Base-by-base conservation (phyloP, 2,113 vertebrate genomes). In the Oenanthe melanoleuca region DNA sequence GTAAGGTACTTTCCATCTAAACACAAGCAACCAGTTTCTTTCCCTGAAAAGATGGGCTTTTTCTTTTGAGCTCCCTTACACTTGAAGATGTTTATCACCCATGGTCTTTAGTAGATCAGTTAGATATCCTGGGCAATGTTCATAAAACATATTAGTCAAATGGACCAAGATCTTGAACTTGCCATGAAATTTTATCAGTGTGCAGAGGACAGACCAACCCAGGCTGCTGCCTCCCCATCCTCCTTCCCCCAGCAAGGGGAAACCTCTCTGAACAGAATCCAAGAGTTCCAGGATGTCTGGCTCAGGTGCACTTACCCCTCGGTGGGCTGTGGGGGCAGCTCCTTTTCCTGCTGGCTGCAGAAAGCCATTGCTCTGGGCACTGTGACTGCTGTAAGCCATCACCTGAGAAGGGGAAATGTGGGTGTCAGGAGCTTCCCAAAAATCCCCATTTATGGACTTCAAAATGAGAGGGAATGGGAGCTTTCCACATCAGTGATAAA, bases 321-420 rank as follows among this genome's bases (percentile, higher is more conserved):
- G 97, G 92, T 98, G 98, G 14, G 96, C 65, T 40, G 95, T 4
- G 24, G 98, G 55, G 50, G 92, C 81, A 45, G 98, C 97, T 84
- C 96, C 98, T 96, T 98, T 98, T 45, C 97, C 97, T 74, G 97
- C 96, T 63, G 98, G 78, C 90, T 98, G 97, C 38, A 98, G 92
- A 91, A 98, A 99, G 44, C 99, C 98, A 47, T 99, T 99, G 97
- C 98, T 99, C 89, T 99, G 98, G 92, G 98, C 75, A 45, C 56
- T 95, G 42, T 97, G 98, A 24, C 86, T 80, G 26, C 88, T 96
- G 78, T 95, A 97, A 89, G 52, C 85, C 83, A 97, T 93, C 66
- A 95, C 97, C 98, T 98, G 86, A 8, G 28, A 64, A 42, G 44
- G 80, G 34, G 45, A 93, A 80, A 88, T 52, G 6, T 16, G 55